Base-by-base conservation (phyloP, 92 coral and sea anemone species). In the Palythoa heliodiscus region DNA sequence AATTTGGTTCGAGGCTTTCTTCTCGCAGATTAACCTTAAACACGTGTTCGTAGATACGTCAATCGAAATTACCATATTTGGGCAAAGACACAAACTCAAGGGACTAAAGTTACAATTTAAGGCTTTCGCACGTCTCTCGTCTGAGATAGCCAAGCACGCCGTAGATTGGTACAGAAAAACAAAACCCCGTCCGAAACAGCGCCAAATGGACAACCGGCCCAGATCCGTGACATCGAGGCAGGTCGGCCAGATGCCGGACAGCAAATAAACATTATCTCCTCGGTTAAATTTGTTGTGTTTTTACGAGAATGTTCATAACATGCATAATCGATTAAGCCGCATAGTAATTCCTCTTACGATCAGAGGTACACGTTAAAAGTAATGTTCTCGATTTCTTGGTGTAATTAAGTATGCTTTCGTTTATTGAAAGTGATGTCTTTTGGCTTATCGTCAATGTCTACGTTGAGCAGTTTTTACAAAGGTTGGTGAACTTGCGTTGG, bases 121-220 rank as follows among this genome's bases (percentile, higher is more conserved):
- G 54, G 93, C 91, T 22, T 97, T 97, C 77, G 91, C 95, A 13
- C 93, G 89, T 25, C 90, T 97, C 39, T 91, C 98, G 11, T 87
- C 99, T 11, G 98, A 95, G 88, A 93, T 97, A 52, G 99, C 99
- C 20, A 93, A 85, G 74, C 87, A 97, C 60, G 99, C 99, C 16
- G 92, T 95, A 87, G 89, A 88, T 57, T 97, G 99, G 99, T 97
- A 95, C 90, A 75, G 88, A 58, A 93, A 91, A 83, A 38, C 77
- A 24, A 69, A 83, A 64, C 86, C 73, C 22, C 22, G 40, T 29
- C 15, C n/a, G 20, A 72, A 74, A 24, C 55, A 38, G 37, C 85
- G 69, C 4, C 29, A 66, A 15, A 50, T 76, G 67, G 85, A 76
- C 9, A 86, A 86, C 35, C 39, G 89, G 11, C 89, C 89, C 83